Evolutionary conservation across 2,888 invertebrate species (phyloP).

Genomic region (Lepidochrysops patricia): DNA sequence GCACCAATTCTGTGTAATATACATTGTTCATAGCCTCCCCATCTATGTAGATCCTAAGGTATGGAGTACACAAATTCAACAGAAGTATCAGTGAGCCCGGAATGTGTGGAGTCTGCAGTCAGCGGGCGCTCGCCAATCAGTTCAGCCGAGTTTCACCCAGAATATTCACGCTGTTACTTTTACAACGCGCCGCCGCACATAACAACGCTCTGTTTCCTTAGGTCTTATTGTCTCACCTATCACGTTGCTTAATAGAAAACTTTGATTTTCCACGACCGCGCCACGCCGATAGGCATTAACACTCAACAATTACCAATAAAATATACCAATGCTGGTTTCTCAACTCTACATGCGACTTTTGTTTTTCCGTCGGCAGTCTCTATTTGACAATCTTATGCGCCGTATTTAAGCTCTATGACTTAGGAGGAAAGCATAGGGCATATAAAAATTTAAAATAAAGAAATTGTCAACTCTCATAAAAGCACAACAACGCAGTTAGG

Average conservation of each 20-base stretch:
- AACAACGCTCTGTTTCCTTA: constrained; percentile 71
- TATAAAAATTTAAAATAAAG: not conserved
- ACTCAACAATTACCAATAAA: constrained; percentile 5
- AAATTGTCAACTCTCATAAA: not conserved
- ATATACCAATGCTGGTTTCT: not conserved
- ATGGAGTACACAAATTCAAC: not conserved
- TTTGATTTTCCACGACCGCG: constrained; percentile 65
- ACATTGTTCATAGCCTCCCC: too few species aligned
- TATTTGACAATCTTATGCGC: not conserved
- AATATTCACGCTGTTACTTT: constrained; percentile 72
- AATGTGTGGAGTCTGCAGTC: constrained; percentile 44
- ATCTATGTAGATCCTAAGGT: too few species aligned
- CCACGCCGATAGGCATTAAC: constrained; percentile 19
- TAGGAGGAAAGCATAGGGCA: too few species aligned
- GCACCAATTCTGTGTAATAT: too few species aligned
- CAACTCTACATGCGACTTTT: not conserved
- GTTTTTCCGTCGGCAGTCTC: not conserved
- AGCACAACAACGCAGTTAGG: not conserved
- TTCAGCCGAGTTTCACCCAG: constrained; percentile 69
- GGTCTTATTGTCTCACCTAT: constrained; percentile 58
- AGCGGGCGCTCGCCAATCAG: constrained; percentile 48
- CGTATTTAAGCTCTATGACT: too few species aligned
- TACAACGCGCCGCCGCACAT: constrained; percentile 71
- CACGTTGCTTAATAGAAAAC: constrained; percentile 47
- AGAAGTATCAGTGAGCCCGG: constrained; percentile 27